Evolutionary conservation across 2,113 vertebrate genomes (phyloP).

Genomic region (Callithrix jacchus): DNA sequence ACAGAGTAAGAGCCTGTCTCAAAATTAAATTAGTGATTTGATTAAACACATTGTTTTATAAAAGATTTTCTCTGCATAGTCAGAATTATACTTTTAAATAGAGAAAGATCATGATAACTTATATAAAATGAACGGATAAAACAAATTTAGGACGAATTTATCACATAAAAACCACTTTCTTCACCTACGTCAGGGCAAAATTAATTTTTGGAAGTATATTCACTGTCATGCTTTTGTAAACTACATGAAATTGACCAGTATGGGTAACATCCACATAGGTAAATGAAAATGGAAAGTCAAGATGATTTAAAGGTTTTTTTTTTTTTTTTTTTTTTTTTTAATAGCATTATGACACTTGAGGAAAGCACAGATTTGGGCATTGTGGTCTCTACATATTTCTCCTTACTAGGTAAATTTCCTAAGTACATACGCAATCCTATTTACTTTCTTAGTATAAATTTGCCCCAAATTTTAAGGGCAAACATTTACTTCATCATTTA

Average conservation of each 20-base stretch:
- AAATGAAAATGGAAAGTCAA: neutral
- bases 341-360: neutral
- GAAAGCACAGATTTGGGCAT: neutral
- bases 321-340: neutral
- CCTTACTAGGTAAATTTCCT: neutral
- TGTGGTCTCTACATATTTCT: neutral
- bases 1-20: too few relatives aligned
- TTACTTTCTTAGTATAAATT: neutral
- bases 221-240: neutral
- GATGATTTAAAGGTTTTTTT: neutral
- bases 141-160: neutral
- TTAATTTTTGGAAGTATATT: neutral
- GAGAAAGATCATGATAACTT: neutral
- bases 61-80: neutral
- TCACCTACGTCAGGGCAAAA: neutral
- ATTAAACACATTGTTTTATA: neutral
- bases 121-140: neutral
- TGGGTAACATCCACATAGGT: neutral
- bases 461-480: constrained; percentile 38
- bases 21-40: too few relatives aligned
- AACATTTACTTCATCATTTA: constrained; percentile 24
- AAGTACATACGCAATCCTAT: neutral
- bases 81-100: neutral
- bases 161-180: neutral
- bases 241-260: neutral